Evolutionary conservation across 1,140 invertebrate genomes (phyloP).

Genomic region (Drosophila murphyi): DNA sequence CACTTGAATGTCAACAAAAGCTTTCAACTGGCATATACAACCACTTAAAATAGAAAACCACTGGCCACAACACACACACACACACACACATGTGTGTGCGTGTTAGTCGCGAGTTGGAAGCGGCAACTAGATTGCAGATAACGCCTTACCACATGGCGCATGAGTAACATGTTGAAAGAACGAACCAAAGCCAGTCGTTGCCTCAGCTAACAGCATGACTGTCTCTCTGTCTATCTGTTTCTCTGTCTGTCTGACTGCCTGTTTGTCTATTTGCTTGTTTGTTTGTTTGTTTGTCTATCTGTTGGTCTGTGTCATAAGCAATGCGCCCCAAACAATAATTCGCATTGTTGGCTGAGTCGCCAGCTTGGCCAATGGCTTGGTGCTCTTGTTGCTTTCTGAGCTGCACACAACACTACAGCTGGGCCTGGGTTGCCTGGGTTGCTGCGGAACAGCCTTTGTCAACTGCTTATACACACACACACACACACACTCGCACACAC

Average conservation of each 20-base stretch:
- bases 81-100: slow-evolving; percentile 47
- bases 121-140: not conserved
- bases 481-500: slow-evolving; percentile 31
- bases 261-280: slow-evolving; percentile 48
- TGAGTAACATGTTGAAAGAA: slow-evolving; percentile 49
- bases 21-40: slow-evolving; percentile 81
- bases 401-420: no score
- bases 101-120: slow-evolving; percentile 68
- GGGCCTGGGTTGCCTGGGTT: not conserved
- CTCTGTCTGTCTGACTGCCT: slow-evolving; percentile 16
- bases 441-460: slow-evolving; percentile 44
- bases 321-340: slow-evolving; percentile 60
- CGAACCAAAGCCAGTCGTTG: not conserved
- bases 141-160: slow-evolving; percentile 49
- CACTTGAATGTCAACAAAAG: slow-evolving; percentile 81
- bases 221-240: not conserved
- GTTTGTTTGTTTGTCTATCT: slow-evolving; percentile 35
- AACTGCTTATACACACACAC: not conserved
- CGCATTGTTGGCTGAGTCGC: slow-evolving; percentile 66
- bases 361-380: slow-evolving; percentile 10
- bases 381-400: slow-evolving; percentile 60
- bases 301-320: slow-evolving; percentile 61
- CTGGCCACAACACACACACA: slow-evolving; percentile 44
- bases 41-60: slow-evolving; percentile 77
- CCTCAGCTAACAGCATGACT: not conserved